phyloP scores from a whole-genome alignment of 2,888 invertebrate genomes.

The Zygothrica quintamaculata region DNA sequence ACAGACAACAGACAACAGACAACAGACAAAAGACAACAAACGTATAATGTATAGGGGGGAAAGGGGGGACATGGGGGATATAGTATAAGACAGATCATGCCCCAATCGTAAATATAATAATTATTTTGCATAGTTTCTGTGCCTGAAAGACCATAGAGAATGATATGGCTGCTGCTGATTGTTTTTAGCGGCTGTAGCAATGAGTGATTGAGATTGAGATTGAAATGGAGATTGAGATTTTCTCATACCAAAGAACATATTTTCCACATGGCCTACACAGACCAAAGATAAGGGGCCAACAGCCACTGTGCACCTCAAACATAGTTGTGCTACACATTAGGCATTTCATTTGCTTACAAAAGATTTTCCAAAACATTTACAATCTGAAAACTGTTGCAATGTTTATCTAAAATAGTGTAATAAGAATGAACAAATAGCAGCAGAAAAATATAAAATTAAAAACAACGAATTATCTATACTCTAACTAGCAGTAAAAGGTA shows the following conservation, averaged over 20 bases:
- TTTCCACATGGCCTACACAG: conserved; percentile 41
- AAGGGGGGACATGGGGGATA: neutral
- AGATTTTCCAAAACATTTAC: conserved; percentile 67
- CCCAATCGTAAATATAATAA: conserved; percentile 27
- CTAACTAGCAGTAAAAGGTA: no score
- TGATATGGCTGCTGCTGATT: conserved; percentile 65
- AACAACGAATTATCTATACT: conserved; percentile 6
- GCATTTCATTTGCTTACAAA: conserved; percentile 47
- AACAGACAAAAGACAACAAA: conserved; percentile 13
- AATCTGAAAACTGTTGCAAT: conserved; percentile 52
- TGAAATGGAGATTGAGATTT: no score
- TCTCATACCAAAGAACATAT: conserved; percentile 26
- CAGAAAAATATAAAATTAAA: neutral
- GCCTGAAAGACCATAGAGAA: conserved; percentile 30
- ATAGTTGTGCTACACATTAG: conserved; percentile 22
- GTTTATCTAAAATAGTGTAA: conserved; percentile 43
- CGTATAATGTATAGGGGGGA: neutral
- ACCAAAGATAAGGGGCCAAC: conserved; percentile 18
- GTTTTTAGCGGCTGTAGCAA: conserved; percentile 68
- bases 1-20: conserved; percentile 29
- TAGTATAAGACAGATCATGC: conserved; percentile 16
- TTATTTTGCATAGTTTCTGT: conserved; percentile 61
- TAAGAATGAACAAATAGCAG: conserved; percentile 2
- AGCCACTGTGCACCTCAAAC: conserved; percentile 4
- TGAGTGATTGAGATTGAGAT: conserved; percentile 69